A percentile compares a stretch with the other conserved stretches of the same genome.
Conservation (phyloP, 2,113 vertebrate genomes). For the Eurystomus gularis region DNA sequence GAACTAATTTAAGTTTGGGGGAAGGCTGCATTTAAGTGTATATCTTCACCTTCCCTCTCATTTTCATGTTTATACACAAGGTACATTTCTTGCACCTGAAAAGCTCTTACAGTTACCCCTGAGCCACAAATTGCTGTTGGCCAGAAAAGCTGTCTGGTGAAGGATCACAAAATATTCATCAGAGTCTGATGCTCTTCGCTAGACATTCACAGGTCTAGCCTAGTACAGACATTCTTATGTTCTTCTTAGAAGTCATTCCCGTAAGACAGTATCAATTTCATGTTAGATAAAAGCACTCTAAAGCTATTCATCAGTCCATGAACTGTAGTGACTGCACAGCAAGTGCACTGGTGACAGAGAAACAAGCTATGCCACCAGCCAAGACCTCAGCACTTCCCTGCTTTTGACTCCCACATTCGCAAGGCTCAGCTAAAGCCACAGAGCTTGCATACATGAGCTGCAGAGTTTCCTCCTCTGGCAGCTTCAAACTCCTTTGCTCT, state of each 20-base stretch:
- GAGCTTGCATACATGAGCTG: neutral
- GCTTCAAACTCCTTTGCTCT: neutral
- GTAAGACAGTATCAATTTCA: conserved; percentile 25
- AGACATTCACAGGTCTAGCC: neutral
- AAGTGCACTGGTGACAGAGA: neutral
- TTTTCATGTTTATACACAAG: neutral
- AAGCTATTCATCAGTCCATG: neutral
- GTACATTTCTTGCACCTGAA: neutral
- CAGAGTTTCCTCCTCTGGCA: neutral
- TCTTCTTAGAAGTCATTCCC: conserved; percentile 25
- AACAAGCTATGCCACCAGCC: neutral
- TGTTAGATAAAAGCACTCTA: conserved; percentile 17
- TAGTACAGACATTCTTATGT: neutral
- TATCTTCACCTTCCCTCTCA: neutral
- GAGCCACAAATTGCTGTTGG: neutral
- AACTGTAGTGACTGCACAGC: conserved; percentile 14
- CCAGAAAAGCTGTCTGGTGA: conserved; percentile 6
- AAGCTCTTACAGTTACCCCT: neutral
- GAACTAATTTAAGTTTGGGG: neutral
- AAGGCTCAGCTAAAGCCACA: neutral
- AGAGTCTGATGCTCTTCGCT: neutral
- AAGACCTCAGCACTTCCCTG: neutral
- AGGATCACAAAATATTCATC: neutral
- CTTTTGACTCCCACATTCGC: neutral
- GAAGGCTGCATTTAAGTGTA: neutral